These are phyloP conservation scores for Natrix natrix DNA, from an alignment of 2,797 vertebrate genomes.

Conservation along the genomic window DNA sequence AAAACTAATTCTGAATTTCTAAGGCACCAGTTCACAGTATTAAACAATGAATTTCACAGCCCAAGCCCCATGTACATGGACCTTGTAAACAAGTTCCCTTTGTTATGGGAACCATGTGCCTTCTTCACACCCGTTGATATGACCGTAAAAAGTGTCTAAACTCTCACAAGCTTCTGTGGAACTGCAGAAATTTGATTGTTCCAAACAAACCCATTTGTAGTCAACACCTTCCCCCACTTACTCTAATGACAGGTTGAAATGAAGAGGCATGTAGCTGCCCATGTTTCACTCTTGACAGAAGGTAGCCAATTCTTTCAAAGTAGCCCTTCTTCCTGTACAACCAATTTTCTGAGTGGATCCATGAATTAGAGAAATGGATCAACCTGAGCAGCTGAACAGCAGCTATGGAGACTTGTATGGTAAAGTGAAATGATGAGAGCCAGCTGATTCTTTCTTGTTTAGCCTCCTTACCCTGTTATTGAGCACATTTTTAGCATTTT, in stretches of 20 bases:
- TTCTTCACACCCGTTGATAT: too few species aligned
- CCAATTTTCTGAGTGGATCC: background rate
- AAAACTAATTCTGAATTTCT: background rate
- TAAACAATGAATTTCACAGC: background rate
- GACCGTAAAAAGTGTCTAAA: too few species aligned
- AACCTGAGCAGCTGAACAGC: background rate
- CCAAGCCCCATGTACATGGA: too few species aligned
- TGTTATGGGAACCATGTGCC: too few species aligned
- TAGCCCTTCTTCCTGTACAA: background rate
- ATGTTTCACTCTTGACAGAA: too few species aligned
- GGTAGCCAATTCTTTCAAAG: background rate
- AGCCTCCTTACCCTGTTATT: background rate
- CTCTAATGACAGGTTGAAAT: too few species aligned
- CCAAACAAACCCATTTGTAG: too few species aligned
- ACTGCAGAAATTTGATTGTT: too few species aligned
- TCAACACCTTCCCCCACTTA: too few species aligned
- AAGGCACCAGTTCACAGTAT: background rate
- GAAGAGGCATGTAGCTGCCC: too few species aligned
- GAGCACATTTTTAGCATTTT: background rate
- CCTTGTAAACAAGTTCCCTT: too few species aligned
- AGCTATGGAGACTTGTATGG: background rate
- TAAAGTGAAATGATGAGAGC: background rate
- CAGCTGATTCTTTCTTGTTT: background rate
- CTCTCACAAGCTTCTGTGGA: too few species aligned
- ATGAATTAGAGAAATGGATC: background rate